A percentile compares a stretch with the other conserved stretches of the same genome.
Evolutionary conservation across 1,140 invertebrate genomes (phyloP).

Genomic region (Pomacea maculata): DNA sequence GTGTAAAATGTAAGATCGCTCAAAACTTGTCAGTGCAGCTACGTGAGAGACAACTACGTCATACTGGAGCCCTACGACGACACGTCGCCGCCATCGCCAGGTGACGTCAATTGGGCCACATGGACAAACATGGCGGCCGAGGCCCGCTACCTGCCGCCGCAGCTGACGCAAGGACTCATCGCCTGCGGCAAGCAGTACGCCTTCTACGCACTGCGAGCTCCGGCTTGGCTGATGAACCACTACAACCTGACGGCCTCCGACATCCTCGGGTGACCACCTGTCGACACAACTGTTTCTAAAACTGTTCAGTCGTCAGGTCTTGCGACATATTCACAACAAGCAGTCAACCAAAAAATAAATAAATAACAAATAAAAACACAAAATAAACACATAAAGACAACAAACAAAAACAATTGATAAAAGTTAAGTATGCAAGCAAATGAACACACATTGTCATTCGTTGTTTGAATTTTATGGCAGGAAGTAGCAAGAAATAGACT

Average conservation of each 20-base stretch:
- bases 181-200: slow-evolving; percentile 5
- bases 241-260: not conserved
- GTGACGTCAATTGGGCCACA: slow-evolving; percentile 15
- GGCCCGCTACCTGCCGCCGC: slow-evolving; percentile 3
- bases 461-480: no score
- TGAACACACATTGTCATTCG: no score
- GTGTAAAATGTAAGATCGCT: no score
- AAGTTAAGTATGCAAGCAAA: no score
- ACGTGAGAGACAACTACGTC: slow-evolving; percentile 9
- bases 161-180: slow-evolving; percentile 10
- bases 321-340: no score
- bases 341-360: no score
- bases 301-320: no score
- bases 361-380: no score
- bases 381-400: no score
- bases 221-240: not conserved
- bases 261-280: not conserved
- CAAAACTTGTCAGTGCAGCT: not conserved
- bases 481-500: no score
- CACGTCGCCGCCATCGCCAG: not conserved
- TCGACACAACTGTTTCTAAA: no score
- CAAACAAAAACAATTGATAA: no score
- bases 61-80: not conserved
- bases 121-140: slow-evolving; percentile 10
- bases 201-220: not conserved